Evolutionary conservation across 2,888 invertebrate genomes (phyloP).

Genomic region (Itoplectis maculator): DNA sequence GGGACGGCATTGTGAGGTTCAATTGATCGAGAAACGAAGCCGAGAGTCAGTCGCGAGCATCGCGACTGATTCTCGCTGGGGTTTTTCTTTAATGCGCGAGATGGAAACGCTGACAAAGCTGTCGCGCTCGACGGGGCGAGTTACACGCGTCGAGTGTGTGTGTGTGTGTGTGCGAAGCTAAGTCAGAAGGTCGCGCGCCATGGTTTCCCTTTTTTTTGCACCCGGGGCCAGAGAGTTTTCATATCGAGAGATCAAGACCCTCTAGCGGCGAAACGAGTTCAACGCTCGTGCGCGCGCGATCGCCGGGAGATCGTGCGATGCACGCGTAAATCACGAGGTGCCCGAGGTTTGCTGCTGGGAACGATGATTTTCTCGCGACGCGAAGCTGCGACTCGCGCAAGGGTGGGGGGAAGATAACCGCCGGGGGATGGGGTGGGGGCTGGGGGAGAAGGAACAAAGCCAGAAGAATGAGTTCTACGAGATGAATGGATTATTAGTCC

Average conservation of each 20-base stretch:
- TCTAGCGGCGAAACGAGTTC: conserved; percentile 17
- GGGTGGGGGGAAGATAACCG: too few species aligned
- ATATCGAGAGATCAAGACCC: conserved; percentile 50
- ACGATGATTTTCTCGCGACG: conserved; percentile 29
- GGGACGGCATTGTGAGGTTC: not conserved
- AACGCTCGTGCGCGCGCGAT: conserved; percentile 31
- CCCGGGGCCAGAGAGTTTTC: conserved; percentile 16
- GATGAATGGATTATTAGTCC: conserved; percentile 75
- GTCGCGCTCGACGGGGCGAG: not conserved
- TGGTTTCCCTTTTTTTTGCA: not conserved
- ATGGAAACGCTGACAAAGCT: conserved; percentile 20
- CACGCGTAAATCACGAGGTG: conserved; percentile 15
- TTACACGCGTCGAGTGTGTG: too few species aligned
- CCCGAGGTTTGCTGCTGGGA: conserved; percentile 2
- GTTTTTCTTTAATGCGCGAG: not conserved
- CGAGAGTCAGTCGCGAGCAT: too few species aligned
- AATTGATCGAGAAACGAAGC: not conserved
- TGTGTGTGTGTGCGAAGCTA: not conserved
- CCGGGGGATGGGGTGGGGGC: conserved; percentile 25
- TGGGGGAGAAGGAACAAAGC: conserved; percentile 61
- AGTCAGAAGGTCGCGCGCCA: not conserved
- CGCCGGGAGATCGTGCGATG: conserved; percentile 35
- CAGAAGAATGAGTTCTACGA: conserved; percentile 71
- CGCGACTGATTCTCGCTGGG: not conserved
- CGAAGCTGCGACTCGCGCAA: conserved; percentile 19